phyloP scores from a whole-genome alignment of 2,113 vertebrate species.

The Thunnus maccoyii region DNA sequence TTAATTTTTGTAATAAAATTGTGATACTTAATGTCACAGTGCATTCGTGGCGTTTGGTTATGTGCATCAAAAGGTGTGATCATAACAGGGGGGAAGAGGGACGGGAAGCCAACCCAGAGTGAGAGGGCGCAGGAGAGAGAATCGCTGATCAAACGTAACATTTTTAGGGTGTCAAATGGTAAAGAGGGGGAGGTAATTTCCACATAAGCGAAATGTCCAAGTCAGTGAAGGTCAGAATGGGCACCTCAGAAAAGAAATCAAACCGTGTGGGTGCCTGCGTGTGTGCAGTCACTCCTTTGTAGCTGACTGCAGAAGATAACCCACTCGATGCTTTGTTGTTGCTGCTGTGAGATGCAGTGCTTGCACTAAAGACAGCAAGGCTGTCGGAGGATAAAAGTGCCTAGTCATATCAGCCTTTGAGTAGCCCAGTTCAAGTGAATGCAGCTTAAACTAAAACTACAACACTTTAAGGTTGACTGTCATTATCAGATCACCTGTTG shows the following conservation, averaged over 20 bases:
- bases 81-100: neutral
- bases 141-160: neutral
- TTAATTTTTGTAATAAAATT: constrained; percentile 91
- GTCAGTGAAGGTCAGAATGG: constrained; percentile 48
- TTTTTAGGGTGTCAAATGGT: neutral
- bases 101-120: neutral
- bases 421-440: constrained; percentile 12
- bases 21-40: constrained; percentile 82
- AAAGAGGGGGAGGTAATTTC: neutral
- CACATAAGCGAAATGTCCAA: constrained; percentile 8
- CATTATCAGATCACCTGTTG: constrained; percentile 44
- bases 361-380: constrained; percentile 34
- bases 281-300: constrained; percentile 15
- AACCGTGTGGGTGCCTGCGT: neutral
- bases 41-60: constrained; percentile 53
- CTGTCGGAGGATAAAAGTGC: constrained; percentile 48
- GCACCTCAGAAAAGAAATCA: neutral
- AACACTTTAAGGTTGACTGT: constrained; percentile 2
- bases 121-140: neutral
- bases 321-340: constrained; percentile 8
- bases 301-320: constrained; percentile 42
- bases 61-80: constrained; percentile 14
- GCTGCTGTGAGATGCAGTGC: constrained; percentile 28
- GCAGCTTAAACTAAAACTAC: constrained; percentile 19
- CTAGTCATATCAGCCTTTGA: constrained; percentile 48